Evolutionary conservation across 2,113 vertebrate species (phyloP), one percentile per base, ranked within the genome.

Genomic region (Labeo rohita): DNA sequence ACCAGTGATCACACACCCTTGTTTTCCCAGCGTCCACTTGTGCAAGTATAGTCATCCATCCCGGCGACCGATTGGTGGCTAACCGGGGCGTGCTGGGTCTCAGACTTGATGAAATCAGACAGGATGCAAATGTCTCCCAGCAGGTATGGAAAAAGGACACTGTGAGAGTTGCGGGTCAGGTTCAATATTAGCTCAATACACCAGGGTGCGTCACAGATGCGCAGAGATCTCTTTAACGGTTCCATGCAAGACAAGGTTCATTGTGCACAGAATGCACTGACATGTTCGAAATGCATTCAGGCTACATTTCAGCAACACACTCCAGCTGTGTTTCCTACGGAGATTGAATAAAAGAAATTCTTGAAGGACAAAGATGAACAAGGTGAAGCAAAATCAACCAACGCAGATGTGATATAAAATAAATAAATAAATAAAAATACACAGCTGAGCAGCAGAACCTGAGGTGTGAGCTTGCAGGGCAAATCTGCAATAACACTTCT

Each of bases 101-200:
- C 80, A 90, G 90, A 93, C 66, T 76, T 91, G 88, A 94, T 92
- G 79, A 86, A 91, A 92, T 82, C 85, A 79, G 92, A 93, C 92
- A 84, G 66, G 86, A 90, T 87, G 91, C 91, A 90, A 92, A 91
- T 56, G 75, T 66, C 80, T 89, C 90, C 15, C 92, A 75, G 91
- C 80, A 80, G 91, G 91, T 84, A 77, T 83, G 84, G 90, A 86
- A 76, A n/a, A 79, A 89, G 84, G 87, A 91, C 84, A 75, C 77
- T 72, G 90, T 86, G 89, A 84, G 72, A 75, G 76, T 85, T 52
- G 47, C n/a, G 45, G 75, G 50, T 28, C 10, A 23, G 63, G 28
- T 66, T 88, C 43, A 81, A 81, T 81, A 49, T 49, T 81, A 49
- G 43, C 79, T 66, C 59, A 65, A 49, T 81, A 49, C 43, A 47